Conservation (phyloP, 2,888 invertebrate genomes). For the Geophilus truncorum region DNA sequence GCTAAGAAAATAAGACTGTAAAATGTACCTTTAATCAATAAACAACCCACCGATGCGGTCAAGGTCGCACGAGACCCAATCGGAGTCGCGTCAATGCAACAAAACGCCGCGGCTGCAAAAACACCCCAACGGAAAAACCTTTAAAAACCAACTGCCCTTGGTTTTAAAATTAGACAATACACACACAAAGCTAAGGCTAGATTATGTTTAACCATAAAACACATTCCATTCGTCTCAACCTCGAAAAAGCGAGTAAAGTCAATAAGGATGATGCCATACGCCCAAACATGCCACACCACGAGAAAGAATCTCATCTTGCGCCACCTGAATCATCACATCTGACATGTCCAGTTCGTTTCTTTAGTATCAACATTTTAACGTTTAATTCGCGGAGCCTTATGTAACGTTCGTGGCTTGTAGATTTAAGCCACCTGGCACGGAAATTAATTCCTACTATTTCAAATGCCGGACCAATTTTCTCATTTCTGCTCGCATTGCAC, state of each 20-base stretch:
- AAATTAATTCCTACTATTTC: background rate
- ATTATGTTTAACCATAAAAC: background rate
- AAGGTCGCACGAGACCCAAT: conserved; percentile 25
- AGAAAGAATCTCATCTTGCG: background rate
- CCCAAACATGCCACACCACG: too few relatives aligned
- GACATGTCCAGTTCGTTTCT: background rate
- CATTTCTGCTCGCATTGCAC: conserved; percentile 8
- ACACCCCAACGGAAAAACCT: background rate
- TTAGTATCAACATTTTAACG: background rate
- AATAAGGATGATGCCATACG: background rate
- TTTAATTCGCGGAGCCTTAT: background rate
- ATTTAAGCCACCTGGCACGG: background rate
- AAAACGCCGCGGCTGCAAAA: background rate
- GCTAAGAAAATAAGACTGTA: conserved; percentile 17
- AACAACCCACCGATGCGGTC: conserved; percentile 27
- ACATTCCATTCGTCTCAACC: conserved; percentile 14
- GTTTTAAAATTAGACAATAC: background rate
- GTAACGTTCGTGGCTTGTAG: background rate
- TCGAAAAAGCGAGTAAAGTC: background rate
- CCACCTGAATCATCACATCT: background rate
- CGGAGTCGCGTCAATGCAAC: conserved; percentile 17
- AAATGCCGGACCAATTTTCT: background rate
- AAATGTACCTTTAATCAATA: conserved; percentile 27
- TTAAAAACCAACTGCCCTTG: background rate
- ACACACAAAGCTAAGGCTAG: background rate